Evolutionary conservation across 2,797 vertebrate species (phyloP).

Genomic region (Allochrocebus solatus): DNA sequence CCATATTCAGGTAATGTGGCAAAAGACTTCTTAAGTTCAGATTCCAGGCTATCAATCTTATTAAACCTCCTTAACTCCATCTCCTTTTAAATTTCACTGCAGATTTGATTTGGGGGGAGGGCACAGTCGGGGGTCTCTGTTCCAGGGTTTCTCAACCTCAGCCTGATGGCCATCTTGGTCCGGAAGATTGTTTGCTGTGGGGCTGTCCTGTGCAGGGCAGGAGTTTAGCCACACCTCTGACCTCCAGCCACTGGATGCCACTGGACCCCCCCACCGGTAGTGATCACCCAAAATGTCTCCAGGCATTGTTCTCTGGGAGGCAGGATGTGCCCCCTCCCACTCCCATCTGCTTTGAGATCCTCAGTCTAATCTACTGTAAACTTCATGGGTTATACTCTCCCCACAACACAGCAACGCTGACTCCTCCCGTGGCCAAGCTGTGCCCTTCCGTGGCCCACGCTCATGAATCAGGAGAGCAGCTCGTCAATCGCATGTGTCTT

Average conservation of each 20-base stretch:
- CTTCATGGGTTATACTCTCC: neutral
- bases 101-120: neutral
- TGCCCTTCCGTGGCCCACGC: rapidly evolving
- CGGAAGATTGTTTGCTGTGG: neutral
- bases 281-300: rapidly evolving
- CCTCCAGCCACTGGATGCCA: neutral
- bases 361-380: no score
- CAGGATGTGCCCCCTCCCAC: neutral
- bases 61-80: neutral
- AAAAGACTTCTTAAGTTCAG: rapidly evolving
- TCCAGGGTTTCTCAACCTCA: neutral
- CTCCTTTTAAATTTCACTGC: neutral
- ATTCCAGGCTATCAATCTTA: neutral
- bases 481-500: rapidly evolving
- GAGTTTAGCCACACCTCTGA: neutral
- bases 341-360: neutral
- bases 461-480: neutral
- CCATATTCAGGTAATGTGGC: rapidly evolving
- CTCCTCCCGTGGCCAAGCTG: rapidly evolving
- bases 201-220: neutral
- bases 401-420: rapidly evolving
- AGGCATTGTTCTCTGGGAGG: neutral
- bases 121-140: neutral
- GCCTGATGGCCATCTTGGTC: neutral
- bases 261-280: rapidly evolving